Percentiles rank a stretch among this genome's conserved stretches.
These are phyloP conservation scores for Pediacus dermestoides DNA, from an alignment of 2,888 invertebrate species.

Conservation along the genomic window DNA sequence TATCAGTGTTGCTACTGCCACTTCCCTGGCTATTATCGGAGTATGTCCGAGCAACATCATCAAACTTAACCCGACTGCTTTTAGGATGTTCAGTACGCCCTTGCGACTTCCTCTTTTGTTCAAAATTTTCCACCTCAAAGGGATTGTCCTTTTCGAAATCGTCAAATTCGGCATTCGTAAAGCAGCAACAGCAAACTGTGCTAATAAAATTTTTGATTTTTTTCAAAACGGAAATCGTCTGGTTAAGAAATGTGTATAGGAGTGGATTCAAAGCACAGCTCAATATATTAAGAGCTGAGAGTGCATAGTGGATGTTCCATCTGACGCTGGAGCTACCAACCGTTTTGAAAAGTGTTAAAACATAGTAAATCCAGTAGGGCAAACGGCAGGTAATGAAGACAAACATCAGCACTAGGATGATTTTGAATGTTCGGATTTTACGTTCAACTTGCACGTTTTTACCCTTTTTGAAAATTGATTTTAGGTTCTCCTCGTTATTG, in stretches of 20 bases:
- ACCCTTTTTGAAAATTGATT: constrained; percentile 14
- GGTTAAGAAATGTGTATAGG: constrained; percentile 58
- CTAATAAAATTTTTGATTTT: constrained; percentile 39
- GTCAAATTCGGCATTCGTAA: constrained; percentile 44
- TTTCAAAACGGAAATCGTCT: constrained; percentile 45
- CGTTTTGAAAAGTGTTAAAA: constrained; percentile 47
- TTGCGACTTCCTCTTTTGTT: too few species aligned
- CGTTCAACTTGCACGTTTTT: constrained; percentile 38
- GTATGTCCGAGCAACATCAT: too few species aligned
- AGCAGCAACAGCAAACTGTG: constrained; percentile 45
- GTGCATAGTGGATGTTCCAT: constrained; percentile 53
- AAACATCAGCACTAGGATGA: constrained; percentile 55
- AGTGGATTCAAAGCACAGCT: constrained; percentile 59
- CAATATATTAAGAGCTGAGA: constrained; percentile 53
- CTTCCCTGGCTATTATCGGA: too few species aligned
- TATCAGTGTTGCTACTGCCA: too few species aligned
- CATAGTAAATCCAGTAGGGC: constrained; percentile 54
- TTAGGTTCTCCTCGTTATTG: constrained; percentile 9
- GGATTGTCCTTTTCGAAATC: constrained; percentile 43
- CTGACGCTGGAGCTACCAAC: constrained; percentile 31
- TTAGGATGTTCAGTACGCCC: too few species aligned
- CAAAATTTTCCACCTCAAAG: constrained; percentile 25
- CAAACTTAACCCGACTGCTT: too few species aligned
- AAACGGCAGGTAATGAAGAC: constrained; percentile 54
- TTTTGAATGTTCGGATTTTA: constrained; percentile 56